Evolutionary conservation across 2,888 invertebrate species (phyloP).

Genomic region (Bedellia somnulentella): DNA sequence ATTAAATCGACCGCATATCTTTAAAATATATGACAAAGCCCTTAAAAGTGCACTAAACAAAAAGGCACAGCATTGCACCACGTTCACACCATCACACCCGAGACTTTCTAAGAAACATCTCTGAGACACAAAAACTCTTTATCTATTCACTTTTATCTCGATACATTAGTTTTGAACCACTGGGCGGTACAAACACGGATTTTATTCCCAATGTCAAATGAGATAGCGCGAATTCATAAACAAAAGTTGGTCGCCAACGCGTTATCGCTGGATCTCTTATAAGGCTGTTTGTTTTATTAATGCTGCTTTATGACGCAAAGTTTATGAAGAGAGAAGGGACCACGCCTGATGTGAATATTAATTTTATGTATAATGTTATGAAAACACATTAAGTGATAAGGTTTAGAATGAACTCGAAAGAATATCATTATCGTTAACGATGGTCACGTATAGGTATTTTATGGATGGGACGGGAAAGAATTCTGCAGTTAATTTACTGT

Average conservation of each 20-base stretch:
- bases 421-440: not conserved
- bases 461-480: too few relatives aligned
- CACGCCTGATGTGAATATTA: slow-evolving; percentile 26
- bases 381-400: slow-evolving; percentile 2
- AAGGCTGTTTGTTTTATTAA: slow-evolving; percentile 26
- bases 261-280: slow-evolving; percentile 24
- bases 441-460: slow-evolving; percentile 2
- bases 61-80: slow-evolving; percentile 4
- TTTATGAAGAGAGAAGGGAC: slow-evolving; percentile 13
- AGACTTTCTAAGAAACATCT: slow-evolving; percentile 29
- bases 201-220: slow-evolving; percentile 18
- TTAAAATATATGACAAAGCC: too few relatives aligned
- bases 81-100: too few relatives aligned
- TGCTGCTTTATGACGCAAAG: slow-evolving; percentile 13
- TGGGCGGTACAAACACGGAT: slow-evolving; percentile 23
- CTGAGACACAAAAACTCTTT: slow-evolving; percentile 13
- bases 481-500: too few relatives aligned
- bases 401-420: not conserved
- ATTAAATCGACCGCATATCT: too few relatives aligned
- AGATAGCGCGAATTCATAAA: slow-evolving; percentile 26
- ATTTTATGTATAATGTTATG: slow-evolving; percentile 13
- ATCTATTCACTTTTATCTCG: slow-evolving; percentile 23
- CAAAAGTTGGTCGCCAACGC: slow-evolving; percentile 15
- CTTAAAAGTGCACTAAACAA: too few relatives aligned
- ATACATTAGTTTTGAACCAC: slow-evolving; percentile 25